These are phyloP conservation scores for Rafetus swinhoei DNA, from an alignment of 2,113 vertebrate species.

Conservation along the genomic window DNA sequence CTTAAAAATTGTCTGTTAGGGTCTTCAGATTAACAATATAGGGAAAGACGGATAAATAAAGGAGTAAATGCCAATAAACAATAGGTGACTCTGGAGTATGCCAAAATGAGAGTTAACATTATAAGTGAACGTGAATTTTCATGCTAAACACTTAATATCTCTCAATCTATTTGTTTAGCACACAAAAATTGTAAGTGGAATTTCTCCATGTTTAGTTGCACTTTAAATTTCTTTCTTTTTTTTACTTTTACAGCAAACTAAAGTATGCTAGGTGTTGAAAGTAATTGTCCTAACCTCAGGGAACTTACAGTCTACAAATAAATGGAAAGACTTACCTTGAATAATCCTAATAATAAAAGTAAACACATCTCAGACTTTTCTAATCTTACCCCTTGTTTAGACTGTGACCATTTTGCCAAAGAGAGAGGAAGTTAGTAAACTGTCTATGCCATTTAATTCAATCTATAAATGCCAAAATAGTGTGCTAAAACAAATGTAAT, in stretches of 20 bases:
- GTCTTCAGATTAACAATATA: not conserved
- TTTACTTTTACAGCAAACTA: not conserved
- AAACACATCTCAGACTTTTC: not conserved
- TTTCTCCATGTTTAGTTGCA: not conserved
- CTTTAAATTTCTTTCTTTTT: not conserved
- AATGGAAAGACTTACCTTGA: not conserved
- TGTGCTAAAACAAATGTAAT: not conserved
- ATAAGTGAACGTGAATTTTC: not conserved
- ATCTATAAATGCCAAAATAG: constrained; percentile 34
- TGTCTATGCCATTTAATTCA: not conserved
- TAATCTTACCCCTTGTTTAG: not conserved
- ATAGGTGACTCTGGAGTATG: not conserved
- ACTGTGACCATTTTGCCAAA: not conserved
- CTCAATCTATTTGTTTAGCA: not conserved
- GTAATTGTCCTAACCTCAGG: not conserved
- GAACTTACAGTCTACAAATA: not conserved
- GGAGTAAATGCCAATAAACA: not conserved
- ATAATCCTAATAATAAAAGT: not conserved
- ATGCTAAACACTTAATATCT: no score
- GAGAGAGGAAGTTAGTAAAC: not conserved
- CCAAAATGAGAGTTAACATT: not conserved
- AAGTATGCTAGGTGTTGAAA: not conserved
- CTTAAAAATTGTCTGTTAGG: not conserved
- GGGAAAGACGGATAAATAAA: not conserved
- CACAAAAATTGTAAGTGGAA: not conserved